These are phyloP conservation scores for Plemyria rubiginata DNA, from an alignment of 2,888 invertebrate genomes.

Conservation along the genomic window DNA sequence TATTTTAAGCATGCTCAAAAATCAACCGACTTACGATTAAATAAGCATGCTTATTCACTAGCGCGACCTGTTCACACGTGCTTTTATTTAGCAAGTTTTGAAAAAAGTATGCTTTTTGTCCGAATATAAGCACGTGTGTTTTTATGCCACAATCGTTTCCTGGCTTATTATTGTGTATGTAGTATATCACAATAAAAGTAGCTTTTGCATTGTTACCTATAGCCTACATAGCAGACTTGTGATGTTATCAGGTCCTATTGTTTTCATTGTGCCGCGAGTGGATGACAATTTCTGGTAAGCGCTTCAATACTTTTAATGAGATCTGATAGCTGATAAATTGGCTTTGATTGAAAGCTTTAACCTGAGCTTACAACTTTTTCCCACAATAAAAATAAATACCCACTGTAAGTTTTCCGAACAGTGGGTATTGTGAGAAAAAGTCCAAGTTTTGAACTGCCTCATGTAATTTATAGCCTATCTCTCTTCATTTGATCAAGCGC, in stretches of 20 bases:
- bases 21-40: too few species aligned
- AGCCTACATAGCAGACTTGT: constrained; percentile 14
- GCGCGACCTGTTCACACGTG: too few species aligned
- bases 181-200: background rate
- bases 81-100: too few species aligned
- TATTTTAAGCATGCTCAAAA: too few species aligned
- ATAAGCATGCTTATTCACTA: too few species aligned
- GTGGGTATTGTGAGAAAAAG: background rate
- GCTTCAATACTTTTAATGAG: constrained; percentile 45
- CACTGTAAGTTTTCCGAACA: too few species aligned
- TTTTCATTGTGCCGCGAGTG: constrained; percentile 45
- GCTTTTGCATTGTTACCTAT: constrained; percentile 5
- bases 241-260: constrained; percentile 46
- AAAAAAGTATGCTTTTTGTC: too few species aligned
- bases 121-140: too few species aligned
- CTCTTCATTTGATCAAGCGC: too few species aligned
- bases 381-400: background rate
- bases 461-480: too few species aligned
- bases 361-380: background rate
- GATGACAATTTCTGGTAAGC: constrained; percentile 42
- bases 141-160: too few species aligned
- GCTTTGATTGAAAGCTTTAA: constrained; percentile 7
- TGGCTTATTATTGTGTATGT: background rate
- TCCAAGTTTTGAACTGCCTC: background rate
- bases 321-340: constrained; percentile 30